Evolutionary conservation across 1,140 invertebrate species (phyloP).

Genomic region (Nomia melanderi): DNA sequence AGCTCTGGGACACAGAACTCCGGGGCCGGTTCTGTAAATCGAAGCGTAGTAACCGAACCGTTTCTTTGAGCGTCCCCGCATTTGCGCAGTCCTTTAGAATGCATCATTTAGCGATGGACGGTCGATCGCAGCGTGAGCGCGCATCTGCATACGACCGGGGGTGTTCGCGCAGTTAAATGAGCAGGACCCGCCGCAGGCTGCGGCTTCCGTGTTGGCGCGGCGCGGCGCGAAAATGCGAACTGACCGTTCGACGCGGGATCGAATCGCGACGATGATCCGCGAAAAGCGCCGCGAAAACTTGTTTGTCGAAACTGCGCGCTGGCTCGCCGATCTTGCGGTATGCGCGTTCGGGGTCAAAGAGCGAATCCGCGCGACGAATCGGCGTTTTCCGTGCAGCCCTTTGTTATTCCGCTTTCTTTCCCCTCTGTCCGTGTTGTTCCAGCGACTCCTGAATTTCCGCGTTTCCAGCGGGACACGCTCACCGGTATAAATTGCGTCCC

Average conservation of each 20-base stretch:
- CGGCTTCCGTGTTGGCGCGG: background rate
- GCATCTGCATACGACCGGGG: slow-evolving; percentile 26
- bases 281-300: slow-evolving; percentile 47
- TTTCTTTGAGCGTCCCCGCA: background rate
- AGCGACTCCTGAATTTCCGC: slow-evolving; percentile 16
- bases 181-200: slow-evolving; percentile 15
- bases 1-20: too few relatives aligned
- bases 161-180: slow-evolving; percentile 34
- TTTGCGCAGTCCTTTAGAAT: background rate
- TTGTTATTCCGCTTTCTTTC: slow-evolving; percentile 32
- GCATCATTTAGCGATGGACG: slow-evolving; percentile 19
- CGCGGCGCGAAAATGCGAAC: too few relatives aligned
- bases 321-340: slow-evolving; percentile 19
- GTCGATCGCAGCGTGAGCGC: slow-evolving; percentile 20
- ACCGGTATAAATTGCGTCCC: slow-evolving; percentile 14
- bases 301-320: slow-evolving; percentile 31
- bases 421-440: slow-evolving; percentile 10
- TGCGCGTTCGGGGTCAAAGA: slow-evolving; percentile 26
- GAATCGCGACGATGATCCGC: background rate
- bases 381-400: background rate
- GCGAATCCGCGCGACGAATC: background rate
- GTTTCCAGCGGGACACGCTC: background rate
- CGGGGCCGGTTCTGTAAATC: too few relatives aligned
- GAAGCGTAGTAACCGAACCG: background rate
- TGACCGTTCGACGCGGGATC: background rate